Evolutionary conservation across 2,113 vertebrate species (phyloP).

Genomic region (Lepisosteus osseus): DNA sequence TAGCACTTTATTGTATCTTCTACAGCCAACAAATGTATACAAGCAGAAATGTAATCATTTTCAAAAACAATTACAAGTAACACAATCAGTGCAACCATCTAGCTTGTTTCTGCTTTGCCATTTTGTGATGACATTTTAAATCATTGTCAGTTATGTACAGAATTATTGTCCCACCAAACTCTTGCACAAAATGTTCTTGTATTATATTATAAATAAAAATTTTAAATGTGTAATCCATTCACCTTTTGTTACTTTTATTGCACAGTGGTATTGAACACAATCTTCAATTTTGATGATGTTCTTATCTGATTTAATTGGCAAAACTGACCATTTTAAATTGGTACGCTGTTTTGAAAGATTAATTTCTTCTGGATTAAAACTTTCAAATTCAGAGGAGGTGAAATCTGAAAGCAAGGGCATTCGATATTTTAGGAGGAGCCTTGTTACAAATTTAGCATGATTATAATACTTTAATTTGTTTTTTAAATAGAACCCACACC

Average conservation of each 20-base stretch:
- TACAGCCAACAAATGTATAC: slow-evolving; percentile 56
- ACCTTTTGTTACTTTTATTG: background rate
- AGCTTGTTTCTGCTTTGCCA: slow-evolving; percentile 64
- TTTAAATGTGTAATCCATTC: slow-evolving; percentile 58
- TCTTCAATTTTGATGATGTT: too few relatives aligned
- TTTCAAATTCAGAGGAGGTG: too few relatives aligned
- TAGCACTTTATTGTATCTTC: slow-evolving; percentile 74
- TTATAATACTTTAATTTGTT: too few relatives aligned
- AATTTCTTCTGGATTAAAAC: too few relatives aligned
- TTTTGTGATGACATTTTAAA: slow-evolving; percentile 68
- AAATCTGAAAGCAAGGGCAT: too few relatives aligned
- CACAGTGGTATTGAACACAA: too few relatives aligned
- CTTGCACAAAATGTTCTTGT: slow-evolving; percentile 98
- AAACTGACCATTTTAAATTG: too few relatives aligned
- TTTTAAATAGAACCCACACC: too few relatives aligned
- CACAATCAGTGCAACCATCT: slow-evolving; percentile 73
- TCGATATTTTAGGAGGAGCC: too few relatives aligned
- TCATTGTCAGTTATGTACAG: slow-evolving; percentile 84
- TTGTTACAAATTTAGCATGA: too few relatives aligned
- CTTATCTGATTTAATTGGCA: too few relatives aligned
- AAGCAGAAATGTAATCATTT: slow-evolving; percentile 44
- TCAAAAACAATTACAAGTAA: slow-evolving; percentile 41
- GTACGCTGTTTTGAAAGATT: too few relatives aligned
- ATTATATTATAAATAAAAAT: slow-evolving; percentile 98
- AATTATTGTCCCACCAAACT: slow-evolving; percentile 73